Conservation (phyloP, 2,888 invertebrate species). For the Seladonia tumulorum region DNA sequence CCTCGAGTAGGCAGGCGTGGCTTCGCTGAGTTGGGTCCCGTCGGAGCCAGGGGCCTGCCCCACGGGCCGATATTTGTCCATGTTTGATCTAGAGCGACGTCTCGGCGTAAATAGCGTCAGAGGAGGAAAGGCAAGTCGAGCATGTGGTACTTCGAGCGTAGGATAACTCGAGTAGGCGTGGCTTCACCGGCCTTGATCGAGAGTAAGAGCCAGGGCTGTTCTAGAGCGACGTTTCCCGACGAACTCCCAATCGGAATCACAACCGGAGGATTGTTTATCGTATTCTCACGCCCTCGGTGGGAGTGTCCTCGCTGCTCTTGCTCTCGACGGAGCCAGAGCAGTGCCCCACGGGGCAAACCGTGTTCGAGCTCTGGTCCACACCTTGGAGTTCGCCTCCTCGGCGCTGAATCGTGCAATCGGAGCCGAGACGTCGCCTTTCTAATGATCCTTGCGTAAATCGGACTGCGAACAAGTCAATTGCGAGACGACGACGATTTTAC, state of each 20-base stretch:
- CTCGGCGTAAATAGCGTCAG: neutral
- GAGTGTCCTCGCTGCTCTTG: neutral
- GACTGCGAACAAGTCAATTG: neutral
- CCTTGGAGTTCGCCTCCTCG: neutral
- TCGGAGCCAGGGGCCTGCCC: neutral
- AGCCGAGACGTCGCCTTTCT: neutral
- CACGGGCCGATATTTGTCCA: no score
- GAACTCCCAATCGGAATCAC: neutral
- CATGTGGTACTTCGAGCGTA: neutral
- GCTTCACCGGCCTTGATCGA: neutral
- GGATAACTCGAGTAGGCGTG: neutral
- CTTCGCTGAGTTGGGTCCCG: neutral
- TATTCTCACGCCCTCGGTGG: neutral
- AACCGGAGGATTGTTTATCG: neutral
- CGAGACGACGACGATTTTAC: neutral
- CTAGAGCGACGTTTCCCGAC: neutral
- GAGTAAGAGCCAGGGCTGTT: neutral
- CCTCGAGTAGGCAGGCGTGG: neutral
- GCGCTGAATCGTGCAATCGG: neutral
- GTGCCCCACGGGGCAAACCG: neutral
- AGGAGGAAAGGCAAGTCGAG: neutral
- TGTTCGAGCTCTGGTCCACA: neutral
- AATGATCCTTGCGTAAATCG: neutral
- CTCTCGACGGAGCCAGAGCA: neutral
- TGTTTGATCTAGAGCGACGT: neutral